Base-by-base conservation (phyloP, 2,113 vertebrate genomes). In the Nerophis lumbriciformis region DNA sequence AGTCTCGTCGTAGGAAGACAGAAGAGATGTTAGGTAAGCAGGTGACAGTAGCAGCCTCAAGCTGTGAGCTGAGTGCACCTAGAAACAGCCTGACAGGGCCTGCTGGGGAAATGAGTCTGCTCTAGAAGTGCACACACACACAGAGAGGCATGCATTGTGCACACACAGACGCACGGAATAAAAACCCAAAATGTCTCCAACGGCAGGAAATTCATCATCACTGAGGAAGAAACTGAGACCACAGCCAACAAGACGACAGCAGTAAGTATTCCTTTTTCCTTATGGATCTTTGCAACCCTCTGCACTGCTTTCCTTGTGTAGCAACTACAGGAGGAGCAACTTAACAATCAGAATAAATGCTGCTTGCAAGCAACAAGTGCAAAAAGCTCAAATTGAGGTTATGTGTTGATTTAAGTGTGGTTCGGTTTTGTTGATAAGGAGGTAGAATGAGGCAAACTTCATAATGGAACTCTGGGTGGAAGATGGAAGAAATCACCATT, bases 101-200 rank as follows among this genome's bases (percentile, higher is more conserved):
- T 84, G 85, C 82, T 83, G 82, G 82, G 83, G 73, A 82, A 85
- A 88, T 84, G 77, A 83, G 80, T 83, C 80, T 77, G 79, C 80
- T 77, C 75, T 74, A 71, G 62, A 75, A 83, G 76, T 64, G 72
- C 76, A 54, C 66, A 73, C 76, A 80, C 53, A 68, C 28, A 59
- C 45, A 55, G 13, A 21, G 6, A 69, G 19, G 51, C 19, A 59
- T 10, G 6, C 65, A 53, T 56, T 48, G 6, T 55, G 68, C 61
- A 60, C 65, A 75, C 63, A 48, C 36, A 67, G 39, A 66, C 19
- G 78, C 52, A 63, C 64, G 69, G 54, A 83, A 82, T 68, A 77
- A 71, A 49, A 45, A 53, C 48, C 75, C 68, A 77, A 84, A 81
- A 73, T 71, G 77, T 60, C 66, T 87, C 82, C 82, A 68, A 75